Conservation (phyloP, 2,113 vertebrate species). For the Melanostigma gelatinosum region DNA sequence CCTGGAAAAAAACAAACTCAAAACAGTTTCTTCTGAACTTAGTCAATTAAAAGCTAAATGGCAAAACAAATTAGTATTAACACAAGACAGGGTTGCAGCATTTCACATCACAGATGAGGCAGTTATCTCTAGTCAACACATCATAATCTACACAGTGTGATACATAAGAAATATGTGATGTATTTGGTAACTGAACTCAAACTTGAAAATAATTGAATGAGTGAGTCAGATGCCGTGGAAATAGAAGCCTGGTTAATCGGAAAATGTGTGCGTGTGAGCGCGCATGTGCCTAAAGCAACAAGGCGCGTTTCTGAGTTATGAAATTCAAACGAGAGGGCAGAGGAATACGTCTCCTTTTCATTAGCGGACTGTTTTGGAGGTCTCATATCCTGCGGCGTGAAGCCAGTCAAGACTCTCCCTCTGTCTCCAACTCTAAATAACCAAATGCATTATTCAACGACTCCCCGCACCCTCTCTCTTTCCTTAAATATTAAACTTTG, state of each 20-base stretch:
- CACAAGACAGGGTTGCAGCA: background rate
- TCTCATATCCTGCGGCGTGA: conserved; percentile 64
- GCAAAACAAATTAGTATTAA: conserved; percentile 9
- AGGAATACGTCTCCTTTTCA: conserved; percentile 70
- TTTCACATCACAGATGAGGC: background rate
- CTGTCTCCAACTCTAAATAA: conserved; percentile 70
- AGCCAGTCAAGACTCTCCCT: conserved; percentile 58
- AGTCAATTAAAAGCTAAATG: background rate
- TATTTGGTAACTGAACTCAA: conserved; percentile 3
- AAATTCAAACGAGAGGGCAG: conserved; percentile 58
- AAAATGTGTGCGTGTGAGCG: background rate
- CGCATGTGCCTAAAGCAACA: conserved; percentile 37
- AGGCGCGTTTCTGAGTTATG: conserved; percentile 36
- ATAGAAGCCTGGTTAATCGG: conserved; percentile 22
- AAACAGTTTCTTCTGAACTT: too few species aligned
- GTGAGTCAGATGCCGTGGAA: conserved; percentile 7
- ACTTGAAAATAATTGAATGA: conserved; percentile 23
- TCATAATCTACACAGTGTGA: background rate
- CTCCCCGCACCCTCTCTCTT: conserved; percentile 27
- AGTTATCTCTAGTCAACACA: conserved; percentile 8
- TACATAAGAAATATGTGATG: background rate
- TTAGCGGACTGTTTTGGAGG: conserved; percentile 62
- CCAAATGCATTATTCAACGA: conserved; percentile 75
- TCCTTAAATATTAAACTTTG: conserved; percentile 78
- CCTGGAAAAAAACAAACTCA: background rate